Percentiles rank a stretch among this genome's conserved stretches.
Conservation (phyloP, 2,113 vertebrate species). For the Todiramphus chloris region DNA sequence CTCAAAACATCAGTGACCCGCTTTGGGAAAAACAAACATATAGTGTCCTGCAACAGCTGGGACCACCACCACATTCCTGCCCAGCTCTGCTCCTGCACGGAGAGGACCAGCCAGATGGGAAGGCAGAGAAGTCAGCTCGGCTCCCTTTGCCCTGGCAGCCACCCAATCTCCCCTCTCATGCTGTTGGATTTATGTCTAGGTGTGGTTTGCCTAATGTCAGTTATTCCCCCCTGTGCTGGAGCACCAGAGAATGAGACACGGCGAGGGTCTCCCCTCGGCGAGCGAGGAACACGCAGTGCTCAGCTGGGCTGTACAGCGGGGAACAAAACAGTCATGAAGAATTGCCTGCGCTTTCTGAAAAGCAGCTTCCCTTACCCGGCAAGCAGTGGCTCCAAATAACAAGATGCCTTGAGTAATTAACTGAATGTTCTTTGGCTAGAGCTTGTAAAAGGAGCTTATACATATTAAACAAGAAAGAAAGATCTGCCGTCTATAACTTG, state of each 20-base stretch:
- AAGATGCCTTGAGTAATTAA: slow-evolving; percentile 38
- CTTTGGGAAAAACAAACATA: not conserved
- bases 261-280: not conserved
- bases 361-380: not conserved
- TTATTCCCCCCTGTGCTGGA: not conserved
- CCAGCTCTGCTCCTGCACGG: rapidly evolving
- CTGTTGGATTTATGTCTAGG: rapidly evolving
- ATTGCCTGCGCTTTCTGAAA: not conserved
- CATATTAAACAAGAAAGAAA: slow-evolving; percentile 32
- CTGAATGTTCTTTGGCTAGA: slow-evolving; percentile 31
- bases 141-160: not conserved
- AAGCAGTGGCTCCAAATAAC: slow-evolving; percentile 3
- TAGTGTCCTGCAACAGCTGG: rapidly evolving
- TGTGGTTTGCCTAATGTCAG: not conserved
- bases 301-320: not conserved
- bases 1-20: not conserved
- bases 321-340: not conserved
- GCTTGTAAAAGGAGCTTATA: slow-evolving; percentile 26
- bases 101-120: not conserved
- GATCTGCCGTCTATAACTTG: not conserved
- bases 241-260: not conserved
- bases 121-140: not conserved
- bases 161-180: not conserved
- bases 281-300: not conserved
- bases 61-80: not conserved